A percentile compares a stretch with the other conserved stretches of the same genome.
These are phyloP conservation scores for Entelurus aequoreus DNA, from an alignment of 2,113 vertebrate species.

Conservation along the genomic window DNA sequence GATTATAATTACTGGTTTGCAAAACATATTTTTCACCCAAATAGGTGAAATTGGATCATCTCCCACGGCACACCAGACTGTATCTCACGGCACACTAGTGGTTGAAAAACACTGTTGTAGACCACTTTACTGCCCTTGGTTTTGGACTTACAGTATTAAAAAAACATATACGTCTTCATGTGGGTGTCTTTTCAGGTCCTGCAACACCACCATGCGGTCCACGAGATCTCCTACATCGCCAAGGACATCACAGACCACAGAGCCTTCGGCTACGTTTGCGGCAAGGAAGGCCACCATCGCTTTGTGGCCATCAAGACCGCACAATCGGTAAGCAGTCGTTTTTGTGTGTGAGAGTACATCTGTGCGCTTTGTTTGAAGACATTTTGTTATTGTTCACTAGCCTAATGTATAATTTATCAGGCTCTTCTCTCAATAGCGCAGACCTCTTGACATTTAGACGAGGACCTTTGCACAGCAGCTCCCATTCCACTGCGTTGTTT, in stretches of 20 bases:
- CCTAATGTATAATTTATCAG: conserved; percentile 37
- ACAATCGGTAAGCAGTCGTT: conserved; percentile 84
- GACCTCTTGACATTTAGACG: conserved; percentile 59
- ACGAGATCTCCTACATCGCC: conserved; percentile 98
- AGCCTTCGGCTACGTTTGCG: conserved; percentile 96
- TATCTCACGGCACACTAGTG: too few relatives aligned
- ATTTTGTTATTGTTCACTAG: conserved; percentile 3
- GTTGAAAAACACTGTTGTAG: too few relatives aligned
- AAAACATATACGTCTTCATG: background rate
- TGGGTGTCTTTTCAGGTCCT: conserved; percentile 74
- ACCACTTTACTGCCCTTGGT: background rate
- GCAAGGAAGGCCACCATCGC: conserved; percentile 96
- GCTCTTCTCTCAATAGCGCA: conserved; percentile 1
- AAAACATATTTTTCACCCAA: too few relatives aligned
- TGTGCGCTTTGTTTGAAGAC: conserved; percentile 1
- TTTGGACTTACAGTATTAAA: background rate
- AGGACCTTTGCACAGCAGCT: conserved; percentile 34
- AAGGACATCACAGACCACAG: conserved; percentile 98
- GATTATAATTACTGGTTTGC: too few relatives aligned
- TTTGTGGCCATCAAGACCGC: conserved; percentile 98
- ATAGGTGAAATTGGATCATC: too few relatives aligned
- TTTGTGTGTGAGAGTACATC: background rate
- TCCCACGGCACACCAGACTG: too few relatives aligned
- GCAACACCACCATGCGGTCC: conserved; percentile 95
- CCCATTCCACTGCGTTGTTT: conserved; percentile 17